Evolutionary conservation across 2,113 vertebrate species (phyloP).

Genomic region (Dasyurus viverrinus): DNA sequence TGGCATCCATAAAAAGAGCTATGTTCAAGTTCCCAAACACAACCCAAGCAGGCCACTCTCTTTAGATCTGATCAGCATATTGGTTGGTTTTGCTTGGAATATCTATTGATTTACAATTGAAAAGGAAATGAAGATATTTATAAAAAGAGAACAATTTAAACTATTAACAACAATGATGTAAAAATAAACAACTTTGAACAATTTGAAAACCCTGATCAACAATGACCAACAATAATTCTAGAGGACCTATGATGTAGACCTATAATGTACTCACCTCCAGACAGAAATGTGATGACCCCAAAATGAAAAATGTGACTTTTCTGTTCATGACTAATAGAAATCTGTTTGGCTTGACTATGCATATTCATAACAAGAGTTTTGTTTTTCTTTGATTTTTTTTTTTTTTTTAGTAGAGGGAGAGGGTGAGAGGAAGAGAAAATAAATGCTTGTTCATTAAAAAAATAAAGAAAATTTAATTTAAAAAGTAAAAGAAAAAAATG

Average conservation of each 20-base stretch:
- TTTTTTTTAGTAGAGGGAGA: background rate
- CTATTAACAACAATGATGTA: background rate
- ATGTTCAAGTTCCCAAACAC: background rate
- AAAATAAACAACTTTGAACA: background rate
- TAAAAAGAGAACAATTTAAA: background rate
- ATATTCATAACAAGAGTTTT: background rate
- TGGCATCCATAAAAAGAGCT: background rate
- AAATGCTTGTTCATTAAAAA: background rate
- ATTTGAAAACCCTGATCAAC: background rate
- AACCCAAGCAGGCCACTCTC: background rate
- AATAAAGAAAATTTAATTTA: background rate
- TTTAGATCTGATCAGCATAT: background rate
- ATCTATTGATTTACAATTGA: background rate
- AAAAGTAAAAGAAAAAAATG: background rate
- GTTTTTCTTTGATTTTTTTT: background rate
- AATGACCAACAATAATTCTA: background rate
- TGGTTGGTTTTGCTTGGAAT: background rate
- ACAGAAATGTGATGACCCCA: background rate
- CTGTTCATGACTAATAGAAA: background rate
- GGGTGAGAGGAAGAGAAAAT: background rate
- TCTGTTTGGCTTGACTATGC: background rate
- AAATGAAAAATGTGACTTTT: background rate
- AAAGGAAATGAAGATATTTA: background rate
- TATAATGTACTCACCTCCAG: background rate
- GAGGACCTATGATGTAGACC: background rate